These are phyloP conservation scores for Drosophila miranda DNA, from an alignment of 1,140 invertebrate species.

Conservation along the genomic window DNA sequence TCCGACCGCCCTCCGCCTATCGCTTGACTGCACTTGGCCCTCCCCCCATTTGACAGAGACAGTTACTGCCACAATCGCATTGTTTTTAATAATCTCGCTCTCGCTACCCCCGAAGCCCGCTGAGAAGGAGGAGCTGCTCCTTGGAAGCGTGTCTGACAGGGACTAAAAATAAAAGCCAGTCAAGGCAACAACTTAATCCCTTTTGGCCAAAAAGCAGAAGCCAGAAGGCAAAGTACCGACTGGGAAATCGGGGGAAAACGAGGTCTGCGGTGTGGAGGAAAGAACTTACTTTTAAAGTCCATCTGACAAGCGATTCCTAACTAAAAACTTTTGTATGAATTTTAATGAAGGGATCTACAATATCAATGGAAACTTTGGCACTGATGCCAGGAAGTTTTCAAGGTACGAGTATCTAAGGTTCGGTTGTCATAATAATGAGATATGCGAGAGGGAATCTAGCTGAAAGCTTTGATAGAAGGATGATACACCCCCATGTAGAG, in stretches of 20 bases:
- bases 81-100: slow-evolving; percentile 60
- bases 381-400: no score
- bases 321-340: slow-evolving; percentile 46
- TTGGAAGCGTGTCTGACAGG: slow-evolving; percentile 39
- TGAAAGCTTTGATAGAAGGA: background rate
- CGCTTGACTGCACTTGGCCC: slow-evolving; percentile 28
- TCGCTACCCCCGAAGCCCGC: no score
- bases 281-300: slow-evolving; percentile 67
- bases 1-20: slow-evolving; percentile 34
- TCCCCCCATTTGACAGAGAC: slow-evolving; percentile 8
- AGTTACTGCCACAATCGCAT: slow-evolving; percentile 47
- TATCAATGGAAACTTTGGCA: no score
- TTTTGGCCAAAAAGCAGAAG: slow-evolving; percentile 54
- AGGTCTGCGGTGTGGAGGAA: background rate
- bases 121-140: background rate
- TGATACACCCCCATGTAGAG: background rate
- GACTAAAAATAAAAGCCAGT: slow-evolving; percentile 64
- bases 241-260: slow-evolving; percentile 1
- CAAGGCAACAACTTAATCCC: slow-evolving; percentile 68
- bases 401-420: no score
- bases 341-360: slow-evolving; percentile 15
- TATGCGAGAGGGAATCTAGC: background rate
- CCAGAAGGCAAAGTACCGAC: slow-evolving; percentile 20
- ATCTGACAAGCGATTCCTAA: slow-evolving; percentile 60
- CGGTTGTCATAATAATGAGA: slow-evolving; percentile 25